Evolutionary conservation across 2,888 invertebrate genomes (phyloP), one percentile per base, ranked within the genome.

Genomic region (Heliconius charithonia): DNA sequence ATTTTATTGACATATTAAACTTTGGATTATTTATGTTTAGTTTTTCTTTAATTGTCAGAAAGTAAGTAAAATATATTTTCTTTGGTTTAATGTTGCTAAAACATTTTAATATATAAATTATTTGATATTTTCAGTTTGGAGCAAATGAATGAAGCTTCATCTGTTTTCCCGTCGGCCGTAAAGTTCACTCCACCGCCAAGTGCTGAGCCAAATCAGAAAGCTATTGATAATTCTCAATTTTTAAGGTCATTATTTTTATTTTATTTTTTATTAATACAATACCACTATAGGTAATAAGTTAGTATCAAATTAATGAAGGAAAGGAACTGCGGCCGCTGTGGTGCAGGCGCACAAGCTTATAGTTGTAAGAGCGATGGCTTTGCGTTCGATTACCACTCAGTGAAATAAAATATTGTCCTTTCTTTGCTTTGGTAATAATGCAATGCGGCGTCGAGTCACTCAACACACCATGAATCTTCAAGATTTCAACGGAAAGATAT

Each of bases 111-210:
- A 59, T 59, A 72, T 19, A 22, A 51, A 71, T 13, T 27, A 51
- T 76, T 45, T 72, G 2, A 56, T 70, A 77, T 80, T 93, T 93
- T 82, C 91, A 93, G 93, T 83, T 85, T 89, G 87, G 93, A 93
- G 82, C 89, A 86, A 83, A 81, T 84, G 74, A 86, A 83, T 25
- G 90, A 91, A 83, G 83, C 86, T 83, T 84, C 88, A 79, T 85
- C 90, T 77, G 86, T 82, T 79, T 88, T 89, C 84, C 86, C 88
- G 62, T 75, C 88, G 41, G 84, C 87, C 70, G 85, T 84, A 79
- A 89, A 91, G 81, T 88, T 79, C 32, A 72, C 85, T 79, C 84
- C 85, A 13, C 85, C 86, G 56, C 84, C 82, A 56, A 83, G 84
- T 32, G 81, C 83, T n/a, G 89, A 89, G 75, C 66, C 59, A 2